These are phyloP conservation scores for Poeciliopsis presidionis DNA, from an alignment of 2,797 vertebrate genomes.

Conservation along the genomic window DNA sequence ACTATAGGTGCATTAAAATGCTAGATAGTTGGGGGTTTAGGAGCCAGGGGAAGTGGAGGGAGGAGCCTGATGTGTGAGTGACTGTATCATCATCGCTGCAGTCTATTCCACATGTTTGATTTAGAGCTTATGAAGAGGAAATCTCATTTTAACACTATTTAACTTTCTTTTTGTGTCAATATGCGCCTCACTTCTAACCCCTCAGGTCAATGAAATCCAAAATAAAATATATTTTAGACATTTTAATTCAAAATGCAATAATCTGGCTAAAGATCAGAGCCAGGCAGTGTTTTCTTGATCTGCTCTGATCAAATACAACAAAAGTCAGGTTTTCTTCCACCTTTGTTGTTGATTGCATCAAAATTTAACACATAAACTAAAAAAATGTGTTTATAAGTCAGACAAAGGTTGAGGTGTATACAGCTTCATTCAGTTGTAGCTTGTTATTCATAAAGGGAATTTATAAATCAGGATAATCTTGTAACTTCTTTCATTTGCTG, in stretches of 20 bases:
- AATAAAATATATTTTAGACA: not conserved
- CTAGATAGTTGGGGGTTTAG: conserved; percentile 52
- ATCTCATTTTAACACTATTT: not conserved
- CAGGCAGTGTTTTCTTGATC: not conserved
- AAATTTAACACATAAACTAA: not conserved
- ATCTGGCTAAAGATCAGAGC: not conserved
- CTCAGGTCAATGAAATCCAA: not conserved
- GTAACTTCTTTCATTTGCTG: not conserved
- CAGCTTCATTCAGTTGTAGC: not conserved
- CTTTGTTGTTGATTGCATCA: not conserved
- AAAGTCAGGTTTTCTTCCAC: not conserved
- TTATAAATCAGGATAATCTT: not conserved
- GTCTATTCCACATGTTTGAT: conserved; percentile 9
- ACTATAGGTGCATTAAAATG: conserved; percentile 79
- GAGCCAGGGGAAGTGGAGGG: conserved; percentile 35
- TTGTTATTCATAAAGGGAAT: not conserved
- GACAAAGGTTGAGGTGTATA: not conserved
- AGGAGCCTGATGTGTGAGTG: conserved; percentile 25
- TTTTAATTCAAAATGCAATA: conserved; percentile 1
- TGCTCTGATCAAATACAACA: not conserved
- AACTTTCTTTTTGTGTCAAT: not conserved
- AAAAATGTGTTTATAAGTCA: not conserved
- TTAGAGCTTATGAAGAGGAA: not conserved
- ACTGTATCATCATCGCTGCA: conserved; percentile 30
- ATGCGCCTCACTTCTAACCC: not conserved